These are phyloP conservation scores for Drosophila sechellia DNA, from an alignment of 1,140 invertebrate genomes.

Conservation along the genomic window DNA sequence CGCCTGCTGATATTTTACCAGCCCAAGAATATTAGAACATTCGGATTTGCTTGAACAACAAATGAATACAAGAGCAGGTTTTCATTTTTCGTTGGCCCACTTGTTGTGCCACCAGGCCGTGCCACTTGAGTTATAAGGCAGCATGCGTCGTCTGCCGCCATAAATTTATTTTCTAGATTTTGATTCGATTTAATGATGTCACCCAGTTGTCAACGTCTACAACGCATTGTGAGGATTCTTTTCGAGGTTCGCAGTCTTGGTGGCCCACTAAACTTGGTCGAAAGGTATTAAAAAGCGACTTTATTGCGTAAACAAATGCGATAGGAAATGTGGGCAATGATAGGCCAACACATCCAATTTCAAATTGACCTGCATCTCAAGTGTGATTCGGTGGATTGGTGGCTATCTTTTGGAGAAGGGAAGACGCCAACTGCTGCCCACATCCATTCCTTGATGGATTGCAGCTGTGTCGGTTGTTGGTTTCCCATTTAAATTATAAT, in stretches of 20 bases:
- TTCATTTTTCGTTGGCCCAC: conserved; percentile 39
- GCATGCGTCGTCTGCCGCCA: conserved; percentile 47
- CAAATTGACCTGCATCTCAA: conserved; percentile 72
- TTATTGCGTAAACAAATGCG: conserved; percentile 32
- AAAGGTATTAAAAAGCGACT: conserved; percentile 26
- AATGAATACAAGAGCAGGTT: conserved; percentile 27
- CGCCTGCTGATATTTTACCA: background rate
- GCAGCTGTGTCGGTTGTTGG: conserved; percentile 59
- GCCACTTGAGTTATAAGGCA: conserved; percentile 44
- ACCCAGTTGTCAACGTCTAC: conserved; percentile 49
- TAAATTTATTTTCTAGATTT: conserved; percentile 61
- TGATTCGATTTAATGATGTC: conserved; percentile 69
- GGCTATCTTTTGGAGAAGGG: conserved; percentile 4
- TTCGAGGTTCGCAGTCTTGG: background rate
- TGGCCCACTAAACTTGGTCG: conserved; percentile 56
- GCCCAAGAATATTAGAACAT: background rate
- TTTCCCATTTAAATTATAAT: conserved; percentile 63
- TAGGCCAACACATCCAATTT: conserved; percentile 41
- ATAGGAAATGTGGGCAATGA: conserved; percentile 1
- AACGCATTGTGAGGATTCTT: conserved; percentile 58
- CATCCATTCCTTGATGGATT: conserved; percentile 68
- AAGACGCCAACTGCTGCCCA: conserved; percentile 1
- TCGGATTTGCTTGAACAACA: conserved; percentile 21
- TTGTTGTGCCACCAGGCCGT: conserved; percentile 43
- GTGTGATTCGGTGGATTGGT: conserved; percentile 27